Conservation (phyloP, 2,113 vertebrate genomes). For the Girardinichthys multiradiatus region DNA sequence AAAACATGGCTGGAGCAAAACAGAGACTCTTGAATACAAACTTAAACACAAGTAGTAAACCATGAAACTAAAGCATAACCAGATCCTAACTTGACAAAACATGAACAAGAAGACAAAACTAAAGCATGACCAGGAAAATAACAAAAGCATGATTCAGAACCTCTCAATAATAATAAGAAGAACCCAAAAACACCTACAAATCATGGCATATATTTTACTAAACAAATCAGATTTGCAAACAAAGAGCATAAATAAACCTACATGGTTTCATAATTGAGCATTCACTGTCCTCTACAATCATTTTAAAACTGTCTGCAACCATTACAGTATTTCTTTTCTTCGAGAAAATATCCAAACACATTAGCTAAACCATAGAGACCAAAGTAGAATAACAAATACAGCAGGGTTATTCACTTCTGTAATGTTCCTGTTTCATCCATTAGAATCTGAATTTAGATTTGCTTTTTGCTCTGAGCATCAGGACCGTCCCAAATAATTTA, state of each 20-base stretch:
- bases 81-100: no score
- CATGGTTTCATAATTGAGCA: constrained; percentile 18
- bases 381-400: constrained; percentile 3
- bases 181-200: no score
- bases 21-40: no score
- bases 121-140: no score
- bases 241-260: neutral
- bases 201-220: no score
- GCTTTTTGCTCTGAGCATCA: constrained; percentile 2
- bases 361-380: constrained; percentile 16
- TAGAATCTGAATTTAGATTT: constrained; percentile 7
- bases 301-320: constrained; percentile 12
- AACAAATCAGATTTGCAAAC: neutral
- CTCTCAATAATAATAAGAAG: no score
- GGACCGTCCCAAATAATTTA: neutral
- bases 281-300: neutral
- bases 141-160: no score
- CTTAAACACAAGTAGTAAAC: no score
- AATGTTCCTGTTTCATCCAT: constrained; percentile 3
- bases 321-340: constrained; percentile 8
- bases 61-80: no score
- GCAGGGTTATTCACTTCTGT: constrained; percentile 10
- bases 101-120: no score
- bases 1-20: no score
- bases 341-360: constrained; percentile 12